These are phyloP conservation scores for Epinotia nisella DNA, from an alignment of 2,888 invertebrate genomes.

Conservation along the genomic window DNA sequence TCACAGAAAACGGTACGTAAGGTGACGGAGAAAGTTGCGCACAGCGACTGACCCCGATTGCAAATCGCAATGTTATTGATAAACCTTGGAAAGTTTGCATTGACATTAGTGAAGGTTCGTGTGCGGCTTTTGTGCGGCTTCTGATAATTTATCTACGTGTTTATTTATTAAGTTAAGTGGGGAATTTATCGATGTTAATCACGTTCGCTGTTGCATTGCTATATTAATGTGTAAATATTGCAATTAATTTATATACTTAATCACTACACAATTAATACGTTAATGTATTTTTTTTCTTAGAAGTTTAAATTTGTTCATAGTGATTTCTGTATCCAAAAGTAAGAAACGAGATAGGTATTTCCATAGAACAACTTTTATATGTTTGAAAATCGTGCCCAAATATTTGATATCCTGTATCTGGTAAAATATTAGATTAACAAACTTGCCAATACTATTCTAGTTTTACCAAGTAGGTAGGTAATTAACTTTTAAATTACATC, in stretches of 20 bases:
- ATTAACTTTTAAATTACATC: background rate
- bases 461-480: background rate
- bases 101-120: constrained; percentile 49
- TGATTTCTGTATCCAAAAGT: background rate
- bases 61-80: constrained; percentile 43
- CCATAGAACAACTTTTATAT: background rate
- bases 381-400: background rate
- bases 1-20: constrained; percentile 42
- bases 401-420: too few species aligned
- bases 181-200: constrained; percentile 12
- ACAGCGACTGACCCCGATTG: constrained; percentile 44
- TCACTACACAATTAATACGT: background rate
- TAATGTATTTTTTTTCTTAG: background rate
- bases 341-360: too few species aligned
- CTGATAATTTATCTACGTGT: background rate
- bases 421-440: background rate
- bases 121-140: constrained; percentile 15
- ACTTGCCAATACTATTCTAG: background rate
- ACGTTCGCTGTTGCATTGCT: background rate
- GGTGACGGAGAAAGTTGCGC: constrained; percentile 39
- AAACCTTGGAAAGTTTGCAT: constrained; percentile 45
- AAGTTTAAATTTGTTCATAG: background rate
- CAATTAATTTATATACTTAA: background rate
- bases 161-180: background rate
- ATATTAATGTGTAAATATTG: background rate